phyloP scores from a whole-genome alignment of 2,888 invertebrate species.

The Cantharis rufa region DNA sequence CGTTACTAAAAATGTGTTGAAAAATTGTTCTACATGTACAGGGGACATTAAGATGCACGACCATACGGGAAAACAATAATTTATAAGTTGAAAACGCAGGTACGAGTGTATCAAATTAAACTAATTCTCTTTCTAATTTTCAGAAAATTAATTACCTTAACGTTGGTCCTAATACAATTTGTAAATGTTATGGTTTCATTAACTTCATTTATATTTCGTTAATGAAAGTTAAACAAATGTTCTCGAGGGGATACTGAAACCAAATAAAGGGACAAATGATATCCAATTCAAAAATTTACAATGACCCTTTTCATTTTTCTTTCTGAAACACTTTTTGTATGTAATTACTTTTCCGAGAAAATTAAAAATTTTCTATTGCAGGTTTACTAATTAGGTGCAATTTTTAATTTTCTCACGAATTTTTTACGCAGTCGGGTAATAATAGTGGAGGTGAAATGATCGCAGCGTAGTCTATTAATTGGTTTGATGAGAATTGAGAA shows the following conservation, averaged over 20 bases:
- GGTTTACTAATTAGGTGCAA: background rate
- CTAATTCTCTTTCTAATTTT: slow-evolving; percentile 1
- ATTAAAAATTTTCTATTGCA: background rate
- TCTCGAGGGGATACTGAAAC: slow-evolving; percentile 8
- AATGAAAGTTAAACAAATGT: slow-evolving; percentile 28
- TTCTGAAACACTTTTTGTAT: background rate
- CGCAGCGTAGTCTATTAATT: slow-evolving; percentile 8
- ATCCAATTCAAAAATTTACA: background rate
- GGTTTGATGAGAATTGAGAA: slow-evolving; percentile 10
- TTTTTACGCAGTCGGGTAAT: background rate
- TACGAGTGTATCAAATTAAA: background rate
- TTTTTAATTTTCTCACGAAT: background rate
- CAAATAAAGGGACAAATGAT: slow-evolving; percentile 4
- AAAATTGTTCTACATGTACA: background rate
- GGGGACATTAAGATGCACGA: background rate
- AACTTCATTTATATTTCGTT: slow-evolving; percentile 22
- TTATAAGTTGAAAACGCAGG: background rate
- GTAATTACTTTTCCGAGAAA: background rate
- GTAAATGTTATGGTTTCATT: slow-evolving; percentile 29
- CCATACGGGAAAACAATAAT: background rate
- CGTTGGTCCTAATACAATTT: slow-evolving; percentile 19
- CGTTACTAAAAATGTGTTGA: background rate
- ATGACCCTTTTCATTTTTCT: background rate
- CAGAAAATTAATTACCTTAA: background rate
- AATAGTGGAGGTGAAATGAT: slow-evolving; percentile 4